Evolutionary conservation across 2,113 vertebrate genomes (phyloP), one percentile per base, ranked within the genome.

Genomic region (Coracopsis vasa): DNA sequence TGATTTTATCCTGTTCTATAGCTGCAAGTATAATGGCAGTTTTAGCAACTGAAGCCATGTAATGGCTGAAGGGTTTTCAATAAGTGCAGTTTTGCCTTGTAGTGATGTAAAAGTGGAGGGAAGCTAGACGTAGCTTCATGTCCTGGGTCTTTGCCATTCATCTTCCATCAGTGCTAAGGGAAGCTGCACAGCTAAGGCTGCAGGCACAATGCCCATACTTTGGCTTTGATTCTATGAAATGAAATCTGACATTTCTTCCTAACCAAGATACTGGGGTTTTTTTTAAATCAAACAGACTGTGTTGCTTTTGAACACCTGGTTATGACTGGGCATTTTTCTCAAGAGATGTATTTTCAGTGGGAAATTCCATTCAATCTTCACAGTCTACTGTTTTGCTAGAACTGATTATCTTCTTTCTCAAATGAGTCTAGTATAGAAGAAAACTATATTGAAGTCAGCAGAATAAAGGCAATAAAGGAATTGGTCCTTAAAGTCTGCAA

Each of bases 161-260:
- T 18, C n/a, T 69, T 60, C 27, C 62, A 8, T 7, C 33, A 11
- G 7, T 23, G 47, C n/a, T n/a, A 41, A 20, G 7, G 54, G 48
- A 69, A 48, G 41, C 53, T 8, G 75, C 65, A 1, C 21, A 7
- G 62, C 44, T 27, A 13, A 29, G 45, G 35, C 56, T 50, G 11
- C 58, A 31, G 51, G 31, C 48, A 77, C 39, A 31, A 2, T 6
- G 35, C 83, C n/a, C 14, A 0, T 4, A 4, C 14, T 24, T 58
- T 7, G 14, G 5, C 11, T n/a, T 42, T 6, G 23, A 8, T 12
- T 33, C 16, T 5, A 4, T 3, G 0, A 24, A 28, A 31, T 27
- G 9, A 42, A 60, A 58, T 13, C 75, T 39, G 70, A 14, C 24
- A 13, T 64, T 81, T 37, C 70, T 42, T 23, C 70, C 80, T 16